phyloP scores from a whole-genome alignment of 1,140 invertebrate genomes.

The Polypedilum pembai region DNA sequence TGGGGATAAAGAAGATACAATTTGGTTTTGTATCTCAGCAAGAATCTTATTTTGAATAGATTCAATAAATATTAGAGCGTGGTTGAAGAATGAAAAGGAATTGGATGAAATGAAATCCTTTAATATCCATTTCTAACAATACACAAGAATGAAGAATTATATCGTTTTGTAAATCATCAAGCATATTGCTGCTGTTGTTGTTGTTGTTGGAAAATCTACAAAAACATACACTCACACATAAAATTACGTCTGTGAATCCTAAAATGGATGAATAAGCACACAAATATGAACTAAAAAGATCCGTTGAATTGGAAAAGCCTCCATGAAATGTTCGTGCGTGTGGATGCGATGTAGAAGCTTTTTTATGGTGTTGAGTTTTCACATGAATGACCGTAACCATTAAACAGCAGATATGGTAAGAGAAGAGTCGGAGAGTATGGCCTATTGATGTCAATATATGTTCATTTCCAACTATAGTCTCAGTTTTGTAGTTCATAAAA shows the following conservation, averaged over 20 bases:
- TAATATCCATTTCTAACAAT: neutral
- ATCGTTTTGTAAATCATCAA: neutral
- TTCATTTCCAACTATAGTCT: neutral
- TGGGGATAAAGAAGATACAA: too few species aligned
- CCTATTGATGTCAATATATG: neutral
- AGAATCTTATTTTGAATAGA: neutral
- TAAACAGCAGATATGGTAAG: neutral
- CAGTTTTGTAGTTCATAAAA: neutral
- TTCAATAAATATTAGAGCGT: neutral
- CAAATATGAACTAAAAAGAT: neutral
- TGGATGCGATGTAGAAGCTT: neutral
- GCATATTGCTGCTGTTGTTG: neutral
- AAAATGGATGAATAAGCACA: neutral
- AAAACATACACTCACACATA: neutral
- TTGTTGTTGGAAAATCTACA: neutral
- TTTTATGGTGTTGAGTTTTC: constrained; percentile 15
- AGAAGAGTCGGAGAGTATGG: neutral
- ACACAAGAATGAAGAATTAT: neutral
- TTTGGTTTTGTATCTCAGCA: neutral
- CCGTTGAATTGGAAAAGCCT: constrained; percentile 16
- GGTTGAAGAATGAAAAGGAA: too few species aligned
- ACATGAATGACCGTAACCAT: constrained; percentile 4
- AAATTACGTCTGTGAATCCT: neutral
- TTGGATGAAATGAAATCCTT: neutral
- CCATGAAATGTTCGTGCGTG: neutral